A percentile compares a stretch with the other conserved stretches of the same genome.
These are phyloP conservation scores for Sylvia atricapilla DNA, from an alignment of 2,113 vertebrate species.

Conservation along the genomic window DNA sequence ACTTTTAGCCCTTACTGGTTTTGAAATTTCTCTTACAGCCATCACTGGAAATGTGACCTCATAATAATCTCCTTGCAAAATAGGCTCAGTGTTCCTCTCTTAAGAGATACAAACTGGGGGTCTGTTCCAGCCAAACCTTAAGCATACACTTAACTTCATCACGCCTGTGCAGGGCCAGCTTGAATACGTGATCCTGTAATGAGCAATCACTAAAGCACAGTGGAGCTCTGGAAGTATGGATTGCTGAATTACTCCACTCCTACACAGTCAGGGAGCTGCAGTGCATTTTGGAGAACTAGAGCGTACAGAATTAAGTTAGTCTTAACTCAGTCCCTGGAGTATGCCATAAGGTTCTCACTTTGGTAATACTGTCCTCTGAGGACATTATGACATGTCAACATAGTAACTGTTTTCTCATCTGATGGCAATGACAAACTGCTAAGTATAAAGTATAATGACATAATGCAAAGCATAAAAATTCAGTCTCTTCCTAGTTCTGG, in stretches of 20 bases:
- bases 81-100: neutral
- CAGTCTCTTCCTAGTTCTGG: neutral
- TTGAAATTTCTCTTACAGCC: neutral
- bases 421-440: neutral
- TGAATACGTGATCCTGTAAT: neutral
- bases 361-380: neutral
- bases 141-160: neutral
- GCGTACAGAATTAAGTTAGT: neutral
- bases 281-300: constrained; percentile 9
- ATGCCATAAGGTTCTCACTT: neutral
- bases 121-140: neutral
- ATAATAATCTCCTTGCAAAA: neutral
- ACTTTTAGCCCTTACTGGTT: neutral
- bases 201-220: neutral
- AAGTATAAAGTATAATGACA: neutral
- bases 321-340: neutral
- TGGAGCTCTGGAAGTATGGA: neutral
- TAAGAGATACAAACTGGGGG: neutral
- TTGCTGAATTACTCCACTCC: neutral
- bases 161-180: neutral
- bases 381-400: neutral
- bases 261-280: neutral
- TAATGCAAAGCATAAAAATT: neutral
- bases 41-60: neutral
- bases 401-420: neutral